Evolutionary conservation across 2,113 vertebrate species (phyloP).

Genomic region (Perca fluviatilis): DNA sequence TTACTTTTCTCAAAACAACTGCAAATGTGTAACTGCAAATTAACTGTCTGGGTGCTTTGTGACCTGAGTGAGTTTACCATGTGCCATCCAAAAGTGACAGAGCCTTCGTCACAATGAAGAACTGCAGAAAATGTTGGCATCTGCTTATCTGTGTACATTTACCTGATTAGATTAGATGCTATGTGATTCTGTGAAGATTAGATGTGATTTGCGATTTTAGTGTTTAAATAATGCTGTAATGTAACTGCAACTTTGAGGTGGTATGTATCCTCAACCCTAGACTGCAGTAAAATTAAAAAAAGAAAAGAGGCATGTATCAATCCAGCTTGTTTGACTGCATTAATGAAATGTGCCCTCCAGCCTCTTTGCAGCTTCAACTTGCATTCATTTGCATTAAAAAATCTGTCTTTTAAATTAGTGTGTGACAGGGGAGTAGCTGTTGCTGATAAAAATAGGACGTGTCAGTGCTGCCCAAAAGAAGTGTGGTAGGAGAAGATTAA

Average conservation of each 20-base stretch:
- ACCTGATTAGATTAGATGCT: neutral
- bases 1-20: neutral
- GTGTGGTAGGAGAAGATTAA: conserved; percentile 19
- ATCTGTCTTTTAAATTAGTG: conserved; percentile 23
- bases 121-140: neutral
- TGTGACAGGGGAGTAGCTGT: neutral
- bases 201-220: neutral
- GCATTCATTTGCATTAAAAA: conserved; percentile 32
- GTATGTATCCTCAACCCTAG: neutral
- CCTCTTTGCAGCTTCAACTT: conserved; percentile 24
- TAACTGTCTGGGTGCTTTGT: too few relatives aligned
- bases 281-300: conserved; percentile 24
- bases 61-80: too few relatives aligned
- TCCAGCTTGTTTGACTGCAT: conserved; percentile 3
- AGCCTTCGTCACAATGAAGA: neutral
- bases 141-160: neutral
- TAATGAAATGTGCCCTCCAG: conserved; percentile 22
- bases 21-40: too few relatives aligned
- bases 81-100: too few relatives aligned
- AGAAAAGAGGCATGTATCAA: neutral
- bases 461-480: conserved; percentile 12
- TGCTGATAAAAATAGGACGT: conserved; percentile 9
- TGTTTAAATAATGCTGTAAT: neutral
- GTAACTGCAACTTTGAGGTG: neutral
- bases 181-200: neutral